Conservation (phyloP, 2,797 vertebrate species). For the Numenius phaeopus region DNA sequence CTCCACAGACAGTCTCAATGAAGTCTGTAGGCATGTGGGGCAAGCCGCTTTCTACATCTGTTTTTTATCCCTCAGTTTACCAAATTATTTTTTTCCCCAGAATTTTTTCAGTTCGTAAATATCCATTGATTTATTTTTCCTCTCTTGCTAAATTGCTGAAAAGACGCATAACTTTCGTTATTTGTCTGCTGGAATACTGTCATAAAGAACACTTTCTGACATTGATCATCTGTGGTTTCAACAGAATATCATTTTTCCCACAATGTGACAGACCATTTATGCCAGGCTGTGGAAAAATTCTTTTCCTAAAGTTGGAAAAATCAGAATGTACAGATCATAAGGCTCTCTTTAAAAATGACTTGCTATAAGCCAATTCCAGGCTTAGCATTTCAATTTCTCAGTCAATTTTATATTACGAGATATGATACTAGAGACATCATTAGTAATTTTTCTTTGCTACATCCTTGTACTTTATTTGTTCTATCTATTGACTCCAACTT, state of each 20-base stretch:
- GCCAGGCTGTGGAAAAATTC: background rate
- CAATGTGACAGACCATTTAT: background rate
- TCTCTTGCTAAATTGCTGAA: background rate
- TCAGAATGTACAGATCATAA: background rate
- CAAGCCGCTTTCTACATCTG: background rate
- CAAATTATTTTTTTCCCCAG: background rate
- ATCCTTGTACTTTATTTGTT: background rate
- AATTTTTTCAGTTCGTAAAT: background rate
- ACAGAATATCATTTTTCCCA: background rate
- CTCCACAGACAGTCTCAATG: background rate
- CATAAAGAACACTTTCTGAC: background rate
- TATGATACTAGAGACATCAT: background rate
- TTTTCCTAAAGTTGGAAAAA: slow-evolving; percentile 25
- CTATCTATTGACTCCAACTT: background rate
- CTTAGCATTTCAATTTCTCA: slow-evolving; percentile 5
- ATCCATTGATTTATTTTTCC: background rate
- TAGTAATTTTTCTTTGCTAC: background rate
- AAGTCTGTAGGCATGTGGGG: background rate
- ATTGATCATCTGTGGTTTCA: background rate
- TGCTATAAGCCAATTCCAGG: background rate
- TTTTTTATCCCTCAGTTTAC: background rate
- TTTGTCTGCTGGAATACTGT: background rate
- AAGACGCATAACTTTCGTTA: background rate
- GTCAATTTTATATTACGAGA: background rate
- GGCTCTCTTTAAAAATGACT: background rate